phyloP scores from a whole-genome alignment of 2,113 vertebrate genomes.

The Hiodon alosoides region DNA sequence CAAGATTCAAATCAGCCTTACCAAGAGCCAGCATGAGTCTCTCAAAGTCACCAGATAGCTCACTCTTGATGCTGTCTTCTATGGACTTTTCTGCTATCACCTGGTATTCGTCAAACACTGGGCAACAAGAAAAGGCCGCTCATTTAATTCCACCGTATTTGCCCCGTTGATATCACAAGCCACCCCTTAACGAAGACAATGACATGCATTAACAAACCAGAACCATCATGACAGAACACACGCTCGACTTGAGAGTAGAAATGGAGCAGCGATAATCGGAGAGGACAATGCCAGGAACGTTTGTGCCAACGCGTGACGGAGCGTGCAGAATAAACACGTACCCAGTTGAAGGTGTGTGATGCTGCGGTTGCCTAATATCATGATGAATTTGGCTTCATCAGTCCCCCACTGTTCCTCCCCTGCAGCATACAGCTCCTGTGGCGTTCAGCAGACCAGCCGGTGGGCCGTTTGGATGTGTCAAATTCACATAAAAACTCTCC shows the following conservation, averaged over 20 bases:
- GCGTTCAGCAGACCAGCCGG: conserved; percentile 3
- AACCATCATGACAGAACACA: background rate
- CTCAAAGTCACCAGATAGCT: conserved; percentile 93
- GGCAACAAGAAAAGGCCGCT: background rate
- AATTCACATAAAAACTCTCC: background rate
- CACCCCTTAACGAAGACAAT: background rate
- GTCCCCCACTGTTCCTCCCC: conserved; percentile 93
- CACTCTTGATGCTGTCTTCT: conserved; percentile 84
- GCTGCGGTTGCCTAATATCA: conserved; percentile 87
- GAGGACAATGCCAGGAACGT: background rate
- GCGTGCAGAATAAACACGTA: conserved; percentile 47
- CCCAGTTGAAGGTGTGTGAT: conserved; percentile 83
- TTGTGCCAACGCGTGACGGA: background rate
- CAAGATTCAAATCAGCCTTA: conserved; percentile 47
- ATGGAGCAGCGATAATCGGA: background rate
- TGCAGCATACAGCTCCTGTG: conserved; percentile 80
- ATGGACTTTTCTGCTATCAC: conserved; percentile 79
- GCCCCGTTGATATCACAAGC: too few species aligned
- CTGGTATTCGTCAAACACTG: conserved; percentile 91
- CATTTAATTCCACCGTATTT: background rate
- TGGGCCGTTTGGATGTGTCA: too few species aligned
- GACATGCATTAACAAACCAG: background rate
- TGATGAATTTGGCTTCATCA: conserved; percentile 90
- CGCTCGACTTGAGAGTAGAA: background rate
- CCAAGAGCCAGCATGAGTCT: conserved; percentile 91